Evolutionary conservation across 2,888 invertebrate species (phyloP), one percentile per base, ranked within the genome.

Genomic region (Cataglyphis livida): DNA sequence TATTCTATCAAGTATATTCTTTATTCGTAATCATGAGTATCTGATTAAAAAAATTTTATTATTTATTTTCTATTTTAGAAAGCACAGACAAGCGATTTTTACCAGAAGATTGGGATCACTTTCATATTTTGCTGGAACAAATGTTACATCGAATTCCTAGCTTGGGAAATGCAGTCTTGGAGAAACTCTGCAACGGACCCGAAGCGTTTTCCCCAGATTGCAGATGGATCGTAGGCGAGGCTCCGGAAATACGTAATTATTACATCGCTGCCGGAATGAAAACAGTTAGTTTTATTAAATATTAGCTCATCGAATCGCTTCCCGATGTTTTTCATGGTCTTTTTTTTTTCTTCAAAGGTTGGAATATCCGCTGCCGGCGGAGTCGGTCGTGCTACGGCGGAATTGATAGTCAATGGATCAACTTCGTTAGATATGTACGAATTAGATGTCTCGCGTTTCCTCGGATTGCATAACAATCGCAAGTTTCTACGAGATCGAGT

Each of bases 201-300:
- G 99, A 99, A 95, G 98, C 98, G 1, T 99, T 99, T 95, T 98
- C 99, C 5, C 99, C 99, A 0, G 99, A 99, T 94, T 98, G 98
- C 94, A 98, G 98, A 93, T 98, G 98, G 98, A 98, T 99, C 76
- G 96, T 99, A 0, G 99, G 99, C 0, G 98, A 99, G 95, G 96
- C 98, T 3, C 98, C 99, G 0, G 99, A 99, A 96, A 98, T 98
- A 92, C 92, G 92, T 85, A 93, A 93, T 91, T 94, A 93, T 89
- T 94, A 93, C 61, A 97, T 99, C 59, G 98, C 99, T 0, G 98
- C 99, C 57, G 99, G 99, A 3, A 98, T 99, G 97, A 98, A 98
- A 95, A 98, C 99, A 0, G 94, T 94, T 91, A 89, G 86, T 86
- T 48, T 28, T 2, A 28, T 28, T 28, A n/a, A 73, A 35, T 35